Percentiles rank a stretch among this genome's conserved stretches.
phyloP scores from a whole-genome alignment of 2,888 invertebrate genomes.

The Nephrocerus scutellatus region DNA sequence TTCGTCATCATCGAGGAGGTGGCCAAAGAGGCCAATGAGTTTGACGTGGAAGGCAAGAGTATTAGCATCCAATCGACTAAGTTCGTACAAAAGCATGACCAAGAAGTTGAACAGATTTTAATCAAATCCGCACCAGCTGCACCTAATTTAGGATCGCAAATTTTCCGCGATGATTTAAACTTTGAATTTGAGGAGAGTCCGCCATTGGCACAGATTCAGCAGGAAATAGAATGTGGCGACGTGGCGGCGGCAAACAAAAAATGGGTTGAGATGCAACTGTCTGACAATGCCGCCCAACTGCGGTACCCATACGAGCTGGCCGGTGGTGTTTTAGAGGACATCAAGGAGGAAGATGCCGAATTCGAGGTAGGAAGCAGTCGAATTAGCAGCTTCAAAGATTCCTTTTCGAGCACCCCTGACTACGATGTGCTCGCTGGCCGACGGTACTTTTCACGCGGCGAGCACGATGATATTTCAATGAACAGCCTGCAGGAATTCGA shows the following conservation, averaged over 20 bases:
- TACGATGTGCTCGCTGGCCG: constrained; percentile 79
- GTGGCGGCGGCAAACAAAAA: constrained; percentile 70
- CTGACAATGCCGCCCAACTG: constrained; percentile 53
- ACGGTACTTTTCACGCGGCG: constrained; percentile 68
- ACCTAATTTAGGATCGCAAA: constrained; percentile 54
- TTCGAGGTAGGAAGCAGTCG: constrained; percentile 71
- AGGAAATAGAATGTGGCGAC: constrained; percentile 57
- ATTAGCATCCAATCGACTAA: constrained; percentile 57
- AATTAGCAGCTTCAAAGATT: constrained; percentile 74
- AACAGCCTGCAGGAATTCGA: constrained; percentile 93
- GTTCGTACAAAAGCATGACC: constrained; percentile 57
- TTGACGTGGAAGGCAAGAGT: constrained; percentile 75
- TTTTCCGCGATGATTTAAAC: constrained; percentile 54
- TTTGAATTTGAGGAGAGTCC: constrained; percentile 67
- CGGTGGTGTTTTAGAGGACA: constrained; percentile 79
- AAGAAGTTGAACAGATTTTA: constrained; percentile 64
- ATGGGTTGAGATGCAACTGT: constrained; percentile 84
- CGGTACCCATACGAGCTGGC: constrained; percentile 73
- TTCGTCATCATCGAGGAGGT: constrained; percentile 85
- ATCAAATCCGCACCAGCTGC: constrained; percentile 63
- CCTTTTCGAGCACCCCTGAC: constrained; percentile 86
- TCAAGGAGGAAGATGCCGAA: constrained; percentile 88
- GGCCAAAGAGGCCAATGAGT: constrained; percentile 76
- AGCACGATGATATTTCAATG: constrained; percentile 87
- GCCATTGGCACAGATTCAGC: constrained; percentile 45